Evolutionary conservation across 2,888 invertebrate genomes (phyloP).

Genomic region (Druceiella hillmani): DNA sequence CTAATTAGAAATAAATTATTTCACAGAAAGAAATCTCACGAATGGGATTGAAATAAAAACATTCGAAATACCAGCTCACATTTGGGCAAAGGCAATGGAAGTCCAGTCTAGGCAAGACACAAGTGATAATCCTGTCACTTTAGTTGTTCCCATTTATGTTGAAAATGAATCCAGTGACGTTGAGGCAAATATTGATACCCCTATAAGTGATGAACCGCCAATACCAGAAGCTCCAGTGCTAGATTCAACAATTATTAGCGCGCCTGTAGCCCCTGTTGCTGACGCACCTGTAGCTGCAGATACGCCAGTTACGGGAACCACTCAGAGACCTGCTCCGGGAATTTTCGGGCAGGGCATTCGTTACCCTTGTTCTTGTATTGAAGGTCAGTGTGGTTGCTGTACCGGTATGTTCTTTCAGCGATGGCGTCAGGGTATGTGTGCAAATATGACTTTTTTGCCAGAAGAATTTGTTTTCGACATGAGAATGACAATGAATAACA

Average conservation of each 20-base stretch:
- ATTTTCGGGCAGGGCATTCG: slow-evolving; percentile 45
- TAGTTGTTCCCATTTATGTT: slow-evolving; percentile 41
- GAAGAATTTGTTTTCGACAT: slow-evolving; percentile 79
- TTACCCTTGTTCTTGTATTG: slow-evolving; percentile 57
- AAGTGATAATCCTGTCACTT: slow-evolving; percentile 30
- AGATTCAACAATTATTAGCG: too few species aligned
- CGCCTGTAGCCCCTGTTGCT: slow-evolving; percentile 21
- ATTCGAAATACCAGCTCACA: neutral
- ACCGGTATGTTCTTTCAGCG: slow-evolving; percentile 58
- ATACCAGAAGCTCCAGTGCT: slow-evolving; percentile 19
- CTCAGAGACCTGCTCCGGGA: slow-evolving; percentile 9
- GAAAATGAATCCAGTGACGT: slow-evolving; percentile 31
- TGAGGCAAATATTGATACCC: slow-evolving; percentile 27
- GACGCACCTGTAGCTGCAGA: slow-evolving; percentile 20
- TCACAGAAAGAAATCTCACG: too few species aligned
- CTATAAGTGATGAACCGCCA: slow-evolving; percentile 27
- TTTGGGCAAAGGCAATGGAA: neutral
- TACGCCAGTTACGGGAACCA: slow-evolving; percentile 20
- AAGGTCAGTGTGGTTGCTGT: slow-evolving; percentile 64
- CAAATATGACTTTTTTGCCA: slow-evolving; percentile 71
- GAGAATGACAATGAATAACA: slow-evolving; percentile 65
- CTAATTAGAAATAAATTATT: too few species aligned
- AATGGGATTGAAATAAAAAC: neutral
- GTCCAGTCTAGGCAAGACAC: neutral
- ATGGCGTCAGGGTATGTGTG: slow-evolving; percentile 69